A percentile compares a stretch with the other conserved stretches of the same genome.
These are phyloP conservation scores for Trichogramma evanescens DNA, from an alignment of 2,888 invertebrate genomes.

Conservation along the genomic window DNA sequence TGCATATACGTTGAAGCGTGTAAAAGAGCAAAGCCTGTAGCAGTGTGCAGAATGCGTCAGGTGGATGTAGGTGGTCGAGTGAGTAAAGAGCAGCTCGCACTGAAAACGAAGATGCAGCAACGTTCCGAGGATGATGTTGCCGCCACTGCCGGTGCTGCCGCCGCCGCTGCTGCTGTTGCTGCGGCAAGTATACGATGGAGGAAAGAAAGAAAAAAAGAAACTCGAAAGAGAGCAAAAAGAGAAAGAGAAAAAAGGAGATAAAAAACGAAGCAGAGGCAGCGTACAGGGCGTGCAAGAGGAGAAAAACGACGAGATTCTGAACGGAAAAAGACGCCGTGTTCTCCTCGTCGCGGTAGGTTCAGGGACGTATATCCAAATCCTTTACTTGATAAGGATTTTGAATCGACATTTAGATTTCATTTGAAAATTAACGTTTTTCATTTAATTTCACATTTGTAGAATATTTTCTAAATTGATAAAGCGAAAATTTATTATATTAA, in stretches of 20 bases:
- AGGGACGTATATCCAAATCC: constrained; percentile 13
- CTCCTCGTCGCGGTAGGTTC: constrained; percentile 15
- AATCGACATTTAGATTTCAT: too few species aligned
- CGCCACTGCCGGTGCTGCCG: too few species aligned
- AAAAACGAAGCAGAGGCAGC: neutral
- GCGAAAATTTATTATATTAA: too few species aligned
- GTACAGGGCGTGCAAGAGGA: neutral
- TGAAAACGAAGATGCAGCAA: neutral
- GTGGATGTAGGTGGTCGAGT: constrained; percentile 20
- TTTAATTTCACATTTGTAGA: too few species aligned
- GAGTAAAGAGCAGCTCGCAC: constrained; percentile 1
- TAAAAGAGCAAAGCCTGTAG: constrained; percentile 1
- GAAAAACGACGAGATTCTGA: constrained; percentile 10
- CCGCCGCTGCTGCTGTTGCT: too few species aligned
- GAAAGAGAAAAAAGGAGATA: constrained; percentile 8
- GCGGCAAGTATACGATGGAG: neutral
- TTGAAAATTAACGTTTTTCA: too few species aligned
- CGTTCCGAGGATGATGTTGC: too few species aligned
- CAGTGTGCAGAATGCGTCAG: constrained; percentile 15
- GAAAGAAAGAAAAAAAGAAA: neutral
- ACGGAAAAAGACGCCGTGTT: constrained; percentile 19
- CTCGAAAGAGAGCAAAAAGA: constrained; percentile 4
- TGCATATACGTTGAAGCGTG: neutral
- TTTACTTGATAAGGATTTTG: too few species aligned
- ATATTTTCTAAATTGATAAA: too few species aligned